phyloP scores from a whole-genome alignment of 2,113 vertebrate species.

The Xiphophorus hellerii region DNA sequence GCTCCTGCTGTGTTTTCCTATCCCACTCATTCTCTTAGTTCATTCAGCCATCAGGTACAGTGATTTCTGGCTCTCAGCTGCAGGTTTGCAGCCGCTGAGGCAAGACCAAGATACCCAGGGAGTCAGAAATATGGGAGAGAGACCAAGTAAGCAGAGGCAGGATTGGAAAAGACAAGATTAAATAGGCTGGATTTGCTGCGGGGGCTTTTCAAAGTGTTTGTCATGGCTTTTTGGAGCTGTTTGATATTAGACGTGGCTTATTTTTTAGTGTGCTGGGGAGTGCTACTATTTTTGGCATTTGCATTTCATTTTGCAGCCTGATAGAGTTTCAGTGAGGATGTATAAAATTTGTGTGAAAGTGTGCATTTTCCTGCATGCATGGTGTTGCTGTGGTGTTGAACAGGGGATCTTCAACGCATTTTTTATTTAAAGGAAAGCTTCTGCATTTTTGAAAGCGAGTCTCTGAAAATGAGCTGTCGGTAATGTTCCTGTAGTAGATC shows the following conservation, averaged over 20 bases:
- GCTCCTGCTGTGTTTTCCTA: conserved; percentile 39
- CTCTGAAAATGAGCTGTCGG: not conserved
- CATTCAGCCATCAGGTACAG: conserved; percentile 32
- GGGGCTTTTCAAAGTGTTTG: conserved; percentile 53
- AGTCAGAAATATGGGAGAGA: conserved; percentile 29
- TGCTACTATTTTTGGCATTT: conserved; percentile 33
- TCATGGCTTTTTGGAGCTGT: conserved; percentile 43
- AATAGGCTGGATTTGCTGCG: conserved; percentile 48
- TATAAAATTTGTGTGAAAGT: not conserved
- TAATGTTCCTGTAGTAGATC: too few relatives aligned
- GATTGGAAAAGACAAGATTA: conserved; percentile 65
- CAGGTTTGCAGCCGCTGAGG: conserved; percentile 37
- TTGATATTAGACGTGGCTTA: conserved; percentile 34
- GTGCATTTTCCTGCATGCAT: conserved; percentile 8
- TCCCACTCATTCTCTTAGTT: conserved; percentile 8
- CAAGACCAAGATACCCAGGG: conserved; percentile 21
- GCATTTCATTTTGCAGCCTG: not conserved
- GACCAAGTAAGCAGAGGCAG: conserved; percentile 49
- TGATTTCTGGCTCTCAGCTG: conserved; percentile 34
- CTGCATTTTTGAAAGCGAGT: not conserved
- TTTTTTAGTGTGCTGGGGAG: conserved; percentile 8
- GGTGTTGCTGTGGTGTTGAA: conserved; percentile 15
- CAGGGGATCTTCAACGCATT: not conserved
- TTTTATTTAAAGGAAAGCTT: not conserved
- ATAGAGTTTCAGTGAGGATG: conserved; percentile 11